phyloP scores from a whole-genome alignment of 2,113 vertebrate genomes.

The Rhabdomys dilectus region DNA sequence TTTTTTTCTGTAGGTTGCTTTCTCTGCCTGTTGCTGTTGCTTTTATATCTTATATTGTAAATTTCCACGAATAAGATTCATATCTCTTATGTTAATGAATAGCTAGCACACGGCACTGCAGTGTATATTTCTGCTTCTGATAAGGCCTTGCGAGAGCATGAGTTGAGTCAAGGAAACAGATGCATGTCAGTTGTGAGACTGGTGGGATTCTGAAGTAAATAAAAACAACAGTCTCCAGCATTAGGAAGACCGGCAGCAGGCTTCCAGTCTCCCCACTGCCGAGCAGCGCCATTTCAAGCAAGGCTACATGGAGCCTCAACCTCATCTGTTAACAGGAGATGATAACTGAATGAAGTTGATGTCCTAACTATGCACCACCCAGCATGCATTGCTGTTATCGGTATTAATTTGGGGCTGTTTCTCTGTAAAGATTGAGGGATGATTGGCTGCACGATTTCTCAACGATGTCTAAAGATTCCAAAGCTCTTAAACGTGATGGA shows the following conservation, averaged over 20 bases:
- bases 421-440: not conserved
- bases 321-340: not conserved
- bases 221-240: not conserved
- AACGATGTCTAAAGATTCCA: not conserved
- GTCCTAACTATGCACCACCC: not conserved
- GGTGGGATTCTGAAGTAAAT: not conserved
- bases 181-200: not conserved
- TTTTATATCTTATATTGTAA: conserved; percentile 21
- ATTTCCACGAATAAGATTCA: not conserved
- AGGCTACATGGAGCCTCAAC: not conserved
- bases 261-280: not conserved
- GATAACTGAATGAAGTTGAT: not conserved
- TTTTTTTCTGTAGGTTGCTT: not conserved
- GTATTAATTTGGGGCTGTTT: not conserved
- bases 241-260: not conserved
- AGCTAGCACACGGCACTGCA: not conserved
- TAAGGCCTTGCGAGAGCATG: not conserved
- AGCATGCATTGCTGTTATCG: not conserved
- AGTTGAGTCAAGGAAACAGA: not conserved
- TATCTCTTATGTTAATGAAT: not conserved
- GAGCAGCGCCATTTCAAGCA: not conserved
- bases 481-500: not conserved
- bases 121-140: not conserved
- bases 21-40: not conserved
- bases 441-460: not conserved